These are phyloP conservation scores for Eunapius fragilis DNA, from an alignment of 37 sponge, comb jelly and placozoan genomes.

Conservation along the genomic window DNA sequence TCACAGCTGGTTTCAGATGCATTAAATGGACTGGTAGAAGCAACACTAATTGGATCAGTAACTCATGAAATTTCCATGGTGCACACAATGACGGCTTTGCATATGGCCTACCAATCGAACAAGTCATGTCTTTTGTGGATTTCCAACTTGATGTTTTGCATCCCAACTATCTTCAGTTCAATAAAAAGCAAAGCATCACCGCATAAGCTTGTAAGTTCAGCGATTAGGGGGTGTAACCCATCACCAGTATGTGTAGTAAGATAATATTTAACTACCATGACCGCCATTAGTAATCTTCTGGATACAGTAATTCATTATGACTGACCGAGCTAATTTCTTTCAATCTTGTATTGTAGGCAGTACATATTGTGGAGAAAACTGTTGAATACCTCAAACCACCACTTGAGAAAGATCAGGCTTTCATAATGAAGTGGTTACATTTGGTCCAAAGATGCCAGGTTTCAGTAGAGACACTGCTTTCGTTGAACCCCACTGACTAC, in stretches of 20 bases:
- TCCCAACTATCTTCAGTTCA: constrained; percentile 17
- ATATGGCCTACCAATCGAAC: constrained; percentile 24
- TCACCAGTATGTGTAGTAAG: no score
- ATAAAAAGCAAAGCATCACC: background rate
- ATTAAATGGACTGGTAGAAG: constrained; percentile 8
- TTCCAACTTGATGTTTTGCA: constrained; percentile 31
- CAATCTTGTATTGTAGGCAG: background rate
- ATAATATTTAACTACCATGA: no score
- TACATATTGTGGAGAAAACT: constrained; percentile 9
- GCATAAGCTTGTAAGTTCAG: background rate
- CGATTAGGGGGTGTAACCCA: no score
- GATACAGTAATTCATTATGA: no score
- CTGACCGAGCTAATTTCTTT: no score
- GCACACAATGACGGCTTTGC: constrained; percentile 36
- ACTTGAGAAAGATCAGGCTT: background rate
- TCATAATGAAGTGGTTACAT: constrained; percentile 1
- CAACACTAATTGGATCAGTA: no score
- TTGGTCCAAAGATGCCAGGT: background rate
- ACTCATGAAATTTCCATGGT: constrained; percentile 23
- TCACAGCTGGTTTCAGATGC: constrained; percentile 28
- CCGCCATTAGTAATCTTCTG: no score
- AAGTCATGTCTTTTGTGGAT: constrained; percentile 36
- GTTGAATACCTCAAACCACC: background rate
- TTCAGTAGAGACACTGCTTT: background rate
- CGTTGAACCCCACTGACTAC: background rate